These are phyloP conservation scores for Tipula unca DNA, from an alignment of 2,888 invertebrate species.

Conservation along the genomic window DNA sequence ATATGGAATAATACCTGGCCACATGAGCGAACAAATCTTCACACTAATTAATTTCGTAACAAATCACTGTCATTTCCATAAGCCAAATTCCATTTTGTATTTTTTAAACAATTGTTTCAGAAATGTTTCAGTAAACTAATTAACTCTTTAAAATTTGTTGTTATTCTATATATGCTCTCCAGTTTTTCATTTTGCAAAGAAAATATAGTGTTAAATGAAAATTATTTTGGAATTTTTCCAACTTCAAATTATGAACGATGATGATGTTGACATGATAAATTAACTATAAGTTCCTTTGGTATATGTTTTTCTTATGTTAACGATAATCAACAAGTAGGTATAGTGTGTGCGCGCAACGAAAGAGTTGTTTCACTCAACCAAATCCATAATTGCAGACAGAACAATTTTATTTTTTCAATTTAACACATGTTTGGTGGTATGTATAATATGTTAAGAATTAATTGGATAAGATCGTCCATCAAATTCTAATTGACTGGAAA, in stretches of 20 bases:
- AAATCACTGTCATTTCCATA: background rate
- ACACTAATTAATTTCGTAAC: background rate
- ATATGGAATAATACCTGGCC: background rate
- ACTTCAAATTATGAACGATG: conserved; percentile 3
- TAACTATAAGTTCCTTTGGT: background rate
- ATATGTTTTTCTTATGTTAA: background rate
- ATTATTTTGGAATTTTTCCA: background rate
- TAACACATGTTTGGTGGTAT: too few relatives aligned
- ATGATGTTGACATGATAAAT: background rate
- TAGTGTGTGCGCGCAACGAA: background rate
- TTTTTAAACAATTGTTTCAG: background rate
- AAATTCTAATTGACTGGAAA: background rate
- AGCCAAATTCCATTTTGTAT: background rate
- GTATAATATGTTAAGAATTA: background rate
- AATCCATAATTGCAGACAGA: background rate
- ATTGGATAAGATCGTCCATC: background rate
- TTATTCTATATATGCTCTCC: background rate
- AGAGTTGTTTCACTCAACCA: background rate
- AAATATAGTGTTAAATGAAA: background rate
- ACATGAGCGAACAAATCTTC: background rate
- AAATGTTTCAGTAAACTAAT: background rate
- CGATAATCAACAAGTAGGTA: background rate
- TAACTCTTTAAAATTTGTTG: background rate
- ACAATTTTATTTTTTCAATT: background rate
- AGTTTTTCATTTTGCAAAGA: background rate